phyloP scores from a whole-genome alignment of 2,888 invertebrate species.

The Cyclophora albipunctata region DNA sequence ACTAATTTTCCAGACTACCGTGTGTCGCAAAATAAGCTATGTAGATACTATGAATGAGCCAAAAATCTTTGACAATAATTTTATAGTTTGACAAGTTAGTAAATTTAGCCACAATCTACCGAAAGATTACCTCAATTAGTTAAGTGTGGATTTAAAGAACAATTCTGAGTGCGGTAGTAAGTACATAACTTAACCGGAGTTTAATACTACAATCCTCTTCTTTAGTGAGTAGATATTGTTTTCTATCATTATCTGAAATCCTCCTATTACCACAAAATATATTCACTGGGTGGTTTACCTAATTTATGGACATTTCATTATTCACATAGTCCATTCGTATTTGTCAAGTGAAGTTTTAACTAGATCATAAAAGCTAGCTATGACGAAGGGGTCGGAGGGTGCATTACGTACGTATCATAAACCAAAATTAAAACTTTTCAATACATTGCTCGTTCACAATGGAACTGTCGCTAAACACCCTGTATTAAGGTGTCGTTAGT shows the following conservation, averaged over 20 bases:
- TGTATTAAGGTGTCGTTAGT: conserved; percentile 71
- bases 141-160: too few relatives aligned
- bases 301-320: not conserved
- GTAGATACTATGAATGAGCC: too few relatives aligned
- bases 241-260: not conserved
- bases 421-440: conserved; percentile 73
- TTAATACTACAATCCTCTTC: too few relatives aligned
- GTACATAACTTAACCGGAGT: too few relatives aligned
- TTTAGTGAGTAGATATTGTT: not conserved
- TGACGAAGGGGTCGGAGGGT: conserved; percentile 22
- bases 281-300: not conserved
- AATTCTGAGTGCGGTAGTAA: too few relatives aligned
- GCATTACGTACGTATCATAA: conserved; percentile 57
- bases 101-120: too few relatives aligned
- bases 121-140: too few relatives aligned
- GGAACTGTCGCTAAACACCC: conserved; percentile 66
- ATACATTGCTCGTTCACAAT: conserved; percentile 70
- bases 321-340: conserved; percentile 2
- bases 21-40: not conserved
- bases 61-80: too few relatives aligned
- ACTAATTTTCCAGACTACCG: not conserved
- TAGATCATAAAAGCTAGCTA: too few relatives aligned
- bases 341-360: conserved; percentile 1
- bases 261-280: not conserved
- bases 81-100: too few relatives aligned